Base-by-base conservation (phyloP, 2,888 invertebrate species). In the Leucophenga maculata region DNA sequence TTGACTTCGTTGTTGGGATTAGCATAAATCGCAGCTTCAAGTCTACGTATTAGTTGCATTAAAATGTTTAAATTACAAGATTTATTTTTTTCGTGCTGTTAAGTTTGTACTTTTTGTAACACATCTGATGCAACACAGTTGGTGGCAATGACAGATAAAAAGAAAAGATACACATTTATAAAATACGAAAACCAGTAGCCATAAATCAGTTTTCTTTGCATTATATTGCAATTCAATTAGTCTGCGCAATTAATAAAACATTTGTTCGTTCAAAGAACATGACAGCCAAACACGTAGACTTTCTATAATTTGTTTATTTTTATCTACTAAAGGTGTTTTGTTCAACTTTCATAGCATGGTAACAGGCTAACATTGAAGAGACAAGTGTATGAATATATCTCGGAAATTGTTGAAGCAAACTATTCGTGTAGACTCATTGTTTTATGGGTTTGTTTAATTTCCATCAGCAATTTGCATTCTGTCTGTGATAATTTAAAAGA, bases 181-280 rank as follows among this genome's bases (percentile, higher is more conserved):
- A n/a, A n/a, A 50, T 50, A 50, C 4, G 8, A n/a, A 46, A 50
- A 50, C 50, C 39, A 39, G 39, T 39, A 11, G 55, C 18, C 6
- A 60, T 60, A 60, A 60, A 39, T 60, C 60, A 39, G 8, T 16
- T 60, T 18, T 60, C n/a, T n/a, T n/a, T n/a, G n/a, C n/a, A n/a
- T n/a, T n/a, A 26, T 57, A 57, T 57, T 57, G 57, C 57, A 57
- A 57, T 57, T 31, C 62, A 64, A 64, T 64, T 64, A 64, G 48
- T 18, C 46, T 46, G 46, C 18, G 20, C 62, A 48, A n/a, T 64
- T 46, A 48, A 46, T 64, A 48, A 48, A 48, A 64, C 46, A 64
- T 48, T 64, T 46, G 62, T 26, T 64, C 18, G 18, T 48, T 64
- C 46, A 48, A 20, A 14, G 20, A 46, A 64, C 62, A 64, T 48